These are phyloP conservation scores for Pelobates cultripes DNA, from an alignment of 2,797 vertebrate genomes.

Conservation along the genomic window DNA sequence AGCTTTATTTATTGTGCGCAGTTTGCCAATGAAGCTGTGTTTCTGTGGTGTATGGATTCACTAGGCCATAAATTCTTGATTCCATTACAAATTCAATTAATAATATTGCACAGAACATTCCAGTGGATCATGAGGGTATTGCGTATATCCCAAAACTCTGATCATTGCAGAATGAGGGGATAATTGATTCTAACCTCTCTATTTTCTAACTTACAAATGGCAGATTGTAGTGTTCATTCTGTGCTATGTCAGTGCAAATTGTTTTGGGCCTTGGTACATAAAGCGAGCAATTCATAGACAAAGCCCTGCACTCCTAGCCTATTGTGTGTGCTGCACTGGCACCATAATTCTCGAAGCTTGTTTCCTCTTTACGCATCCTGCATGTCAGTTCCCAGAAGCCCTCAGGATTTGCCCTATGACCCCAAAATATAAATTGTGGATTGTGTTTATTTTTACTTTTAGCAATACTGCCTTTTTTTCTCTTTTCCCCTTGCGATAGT, in stretches of 20 bases:
- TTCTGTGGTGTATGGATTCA: background rate
- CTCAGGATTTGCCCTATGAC: slow-evolving; percentile 55
- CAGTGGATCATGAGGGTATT: background rate
- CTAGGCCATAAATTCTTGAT: slow-evolving; percentile 1
- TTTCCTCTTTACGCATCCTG: slow-evolving; percentile 54
- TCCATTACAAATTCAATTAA: slow-evolving; percentile 12
- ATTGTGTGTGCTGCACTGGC: slow-evolving; percentile 27
- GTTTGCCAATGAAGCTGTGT: slow-evolving; percentile 9
- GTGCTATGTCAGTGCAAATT: slow-evolving; percentile 40
- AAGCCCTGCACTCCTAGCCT: slow-evolving; percentile 25
- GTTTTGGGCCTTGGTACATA: slow-evolving; percentile 41
- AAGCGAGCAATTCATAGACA: slow-evolving; percentile 39
- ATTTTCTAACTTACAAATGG: slow-evolving; percentile 6
- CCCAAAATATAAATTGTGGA: slow-evolving; percentile 51
- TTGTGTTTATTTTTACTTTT: slow-evolving; percentile 54
- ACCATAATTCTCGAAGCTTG: slow-evolving; percentile 52
- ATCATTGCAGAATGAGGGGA: background rate
- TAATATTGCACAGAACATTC: slow-evolving; percentile 2
- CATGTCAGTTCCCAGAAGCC: slow-evolving; percentile 48
- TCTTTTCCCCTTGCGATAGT: slow-evolving; percentile 45
- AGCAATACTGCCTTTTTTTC: slow-evolving; percentile 41
- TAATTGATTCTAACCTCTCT: background rate
- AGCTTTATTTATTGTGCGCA: background rate
- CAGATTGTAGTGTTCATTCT: slow-evolving; percentile 14
- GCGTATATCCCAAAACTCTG: background rate